Conservation (phyloP, 2,888 invertebrate genomes). For the Eilema griseolum region DNA sequence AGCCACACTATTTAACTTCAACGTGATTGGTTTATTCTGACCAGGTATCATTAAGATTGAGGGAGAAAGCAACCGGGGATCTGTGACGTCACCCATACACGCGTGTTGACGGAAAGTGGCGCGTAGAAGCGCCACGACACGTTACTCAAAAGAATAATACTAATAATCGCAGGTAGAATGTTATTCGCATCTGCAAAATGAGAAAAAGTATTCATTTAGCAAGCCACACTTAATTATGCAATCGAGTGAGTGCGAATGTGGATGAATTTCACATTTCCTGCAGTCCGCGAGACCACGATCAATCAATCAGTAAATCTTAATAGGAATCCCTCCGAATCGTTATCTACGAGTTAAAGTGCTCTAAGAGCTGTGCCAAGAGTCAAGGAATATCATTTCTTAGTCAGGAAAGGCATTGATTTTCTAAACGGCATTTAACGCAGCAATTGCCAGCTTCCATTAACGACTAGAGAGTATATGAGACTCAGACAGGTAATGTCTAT, state of each 20-base stretch:
- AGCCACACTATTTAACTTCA: slow-evolving; percentile 83
- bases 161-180: slow-evolving; percentile 20
- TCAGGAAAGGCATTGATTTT: too few relatives aligned
- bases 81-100: slow-evolving; percentile 76
- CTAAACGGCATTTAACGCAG: too few relatives aligned
- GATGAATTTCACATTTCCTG: too few relatives aligned
- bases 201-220: slow-evolving; percentile 9
- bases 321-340: background rate
- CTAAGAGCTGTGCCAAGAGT: too few relatives aligned
- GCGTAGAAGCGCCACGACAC: slow-evolving; percentile 68
- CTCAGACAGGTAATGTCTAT: too few relatives aligned
- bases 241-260: too few relatives aligned
- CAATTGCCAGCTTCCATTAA: too few relatives aligned
- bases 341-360: too few relatives aligned
- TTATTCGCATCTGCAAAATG: slow-evolving; percentile 48
- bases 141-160: slow-evolving; percentile 26
- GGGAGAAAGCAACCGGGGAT: slow-evolving; percentile 49
- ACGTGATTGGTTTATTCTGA: slow-evolving; percentile 83
- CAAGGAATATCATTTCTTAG: too few relatives aligned
- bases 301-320: background rate
- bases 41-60: slow-evolving; percentile 87
- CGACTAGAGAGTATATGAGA: too few relatives aligned
- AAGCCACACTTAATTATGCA: background rate
- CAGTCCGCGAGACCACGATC: background rate
- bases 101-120: slow-evolving; percentile 64